Base-by-base conservation (phyloP, 2,113 vertebrate genomes). In the Pterophyllum scalare region DNA sequence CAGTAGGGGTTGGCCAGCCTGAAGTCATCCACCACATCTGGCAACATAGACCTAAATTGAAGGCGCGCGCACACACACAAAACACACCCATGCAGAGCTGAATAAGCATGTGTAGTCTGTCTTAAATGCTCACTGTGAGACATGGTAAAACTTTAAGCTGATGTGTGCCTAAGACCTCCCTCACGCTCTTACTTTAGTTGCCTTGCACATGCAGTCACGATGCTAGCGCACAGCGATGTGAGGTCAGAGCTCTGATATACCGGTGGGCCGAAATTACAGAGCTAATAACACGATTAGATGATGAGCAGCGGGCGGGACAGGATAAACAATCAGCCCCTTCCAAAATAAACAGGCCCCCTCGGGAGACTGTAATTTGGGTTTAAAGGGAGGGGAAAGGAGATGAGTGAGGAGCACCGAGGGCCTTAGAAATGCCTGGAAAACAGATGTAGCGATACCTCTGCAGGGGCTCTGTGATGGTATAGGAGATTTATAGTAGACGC, bases 11-110 rank as follows among this genome's bases (percentile, higher is more conserved):
- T 98, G 83, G 94, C 95, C 93, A 96, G 87, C 80, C 97, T 95
- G 92, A 99, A 99, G 90, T 97, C 96, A 85, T 99, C 98, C 58
- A 99, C 97, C 84, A 99, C 97, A 43, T 99, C 98, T 20, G 98
- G 98, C 83, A 99, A 94, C 97, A 99, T 99, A 5, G 98, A 99
- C 98, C 98, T 99, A 88, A 79, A 83, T 62, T 4, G 12, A 70
- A 88, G 77, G 86, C 83, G 87, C 7, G 67, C 1, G 77, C 40
- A 82, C 49, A 85, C 64, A 35, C 35, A 38, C 33, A 33, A 52
- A 28, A 61, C 12, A 57, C 1, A 54, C 12, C 52, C 0, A 3
- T 24, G 14, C 9, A 35, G 33, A 70, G 61, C 11, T 75, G 1
- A 31, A 33, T 19, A 3, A 60, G 38, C 70, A 49, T n/a, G 7